phyloP scores from a whole-genome alignment of 2,888 invertebrate species.

The Syrista parreyssii region DNA sequence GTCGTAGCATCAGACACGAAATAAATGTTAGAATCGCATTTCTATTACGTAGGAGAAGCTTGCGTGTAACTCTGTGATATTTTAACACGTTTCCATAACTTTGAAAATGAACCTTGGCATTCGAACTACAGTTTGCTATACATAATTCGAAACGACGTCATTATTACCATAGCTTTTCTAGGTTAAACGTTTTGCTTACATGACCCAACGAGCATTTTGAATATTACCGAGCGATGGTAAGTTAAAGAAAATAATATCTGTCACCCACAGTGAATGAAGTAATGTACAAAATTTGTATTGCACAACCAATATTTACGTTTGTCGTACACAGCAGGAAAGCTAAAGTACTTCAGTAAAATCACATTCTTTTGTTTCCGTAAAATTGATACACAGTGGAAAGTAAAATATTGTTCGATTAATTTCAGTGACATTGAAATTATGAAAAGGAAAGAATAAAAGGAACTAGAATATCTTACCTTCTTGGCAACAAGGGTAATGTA shows the following conservation, averaged over 20 bases:
- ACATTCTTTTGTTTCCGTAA: background rate
- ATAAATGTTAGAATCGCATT: background rate
- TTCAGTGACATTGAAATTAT: background rate
- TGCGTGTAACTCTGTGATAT: background rate
- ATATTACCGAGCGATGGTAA: background rate
- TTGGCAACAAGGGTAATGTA: slow-evolving; percentile 85
- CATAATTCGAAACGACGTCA: background rate
- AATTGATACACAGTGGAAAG: background rate
- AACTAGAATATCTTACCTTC: slow-evolving; percentile 72
- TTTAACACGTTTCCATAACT: background rate
- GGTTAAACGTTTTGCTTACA: background rate
- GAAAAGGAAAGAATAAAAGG: background rate
- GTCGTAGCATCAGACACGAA: background rate
- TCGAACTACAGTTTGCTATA: background rate
- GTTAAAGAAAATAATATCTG: background rate
- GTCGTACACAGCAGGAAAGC: too few species aligned
- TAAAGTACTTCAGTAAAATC: background rate
- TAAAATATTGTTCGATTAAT: background rate
- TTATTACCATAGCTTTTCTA: background rate
- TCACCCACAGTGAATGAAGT: background rate
- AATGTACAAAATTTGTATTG: too few species aligned
- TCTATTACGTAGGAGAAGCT: background rate
- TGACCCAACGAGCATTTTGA: background rate
- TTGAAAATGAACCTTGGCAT: background rate
- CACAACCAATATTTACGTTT: too few species aligned